These are phyloP conservation scores for Cacatua alba DNA, from an alignment of 2,113 vertebrate genomes.

Conservation along the genomic window DNA sequence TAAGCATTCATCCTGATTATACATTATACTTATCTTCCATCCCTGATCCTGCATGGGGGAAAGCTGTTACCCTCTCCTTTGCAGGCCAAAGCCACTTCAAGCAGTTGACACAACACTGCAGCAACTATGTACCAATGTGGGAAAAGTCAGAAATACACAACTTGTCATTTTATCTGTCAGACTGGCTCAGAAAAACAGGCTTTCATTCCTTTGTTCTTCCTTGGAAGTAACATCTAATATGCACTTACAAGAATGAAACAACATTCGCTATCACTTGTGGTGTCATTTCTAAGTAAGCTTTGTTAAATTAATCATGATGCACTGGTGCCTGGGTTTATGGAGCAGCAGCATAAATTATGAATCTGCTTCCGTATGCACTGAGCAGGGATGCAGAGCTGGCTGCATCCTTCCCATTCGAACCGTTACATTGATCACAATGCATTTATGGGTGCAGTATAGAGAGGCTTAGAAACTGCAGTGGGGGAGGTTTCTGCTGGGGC, in stretches of 20 bases:
- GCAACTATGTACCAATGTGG: background rate
- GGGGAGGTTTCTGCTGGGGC: background rate
- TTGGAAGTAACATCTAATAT: background rate
- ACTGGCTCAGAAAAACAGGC: background rate
- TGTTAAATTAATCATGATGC: background rate
- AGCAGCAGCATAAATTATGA: background rate
- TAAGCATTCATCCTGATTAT: background rate
- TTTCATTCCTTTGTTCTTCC: background rate
- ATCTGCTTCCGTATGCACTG: background rate
- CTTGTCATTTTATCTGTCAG: background rate
- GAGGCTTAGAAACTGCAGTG: background rate
- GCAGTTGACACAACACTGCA: background rate
- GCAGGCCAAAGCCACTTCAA: background rate
- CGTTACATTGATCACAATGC: background rate
- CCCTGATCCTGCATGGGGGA: background rate
- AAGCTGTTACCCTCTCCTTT: background rate
- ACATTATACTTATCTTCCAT: background rate
- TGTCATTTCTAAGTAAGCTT: background rate
- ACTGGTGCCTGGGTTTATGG: background rate
- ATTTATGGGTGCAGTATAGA: background rate
- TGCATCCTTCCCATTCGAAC: background rate
- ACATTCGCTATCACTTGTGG: background rate
- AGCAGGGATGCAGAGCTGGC: background rate
- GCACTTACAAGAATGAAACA: background rate
- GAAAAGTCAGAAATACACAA: background rate